Evolutionary conservation across 1,140 invertebrate species (phyloP).

Genomic region (Magallana ariakensis): DNA sequence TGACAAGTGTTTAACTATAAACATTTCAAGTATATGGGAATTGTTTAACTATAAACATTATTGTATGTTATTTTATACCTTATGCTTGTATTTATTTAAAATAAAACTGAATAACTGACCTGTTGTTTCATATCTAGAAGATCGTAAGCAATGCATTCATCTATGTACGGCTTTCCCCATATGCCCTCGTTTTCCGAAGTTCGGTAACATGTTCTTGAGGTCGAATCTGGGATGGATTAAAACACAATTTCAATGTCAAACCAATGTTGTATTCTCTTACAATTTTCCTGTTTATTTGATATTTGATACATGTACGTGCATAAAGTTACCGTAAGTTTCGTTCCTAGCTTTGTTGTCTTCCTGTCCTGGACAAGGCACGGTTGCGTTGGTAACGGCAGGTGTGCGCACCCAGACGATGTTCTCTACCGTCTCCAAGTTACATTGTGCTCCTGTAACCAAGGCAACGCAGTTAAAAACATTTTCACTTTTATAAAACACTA

Average conservation of each 20-base stretch:
- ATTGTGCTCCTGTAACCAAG: conserved; percentile 73
- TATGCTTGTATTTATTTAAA: no score
- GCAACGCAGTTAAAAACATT: no score
- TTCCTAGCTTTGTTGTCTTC: conserved; percentile 49
- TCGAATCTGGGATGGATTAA: conserved; percentile 59
- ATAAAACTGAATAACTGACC: neutral
- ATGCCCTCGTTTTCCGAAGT: conserved; percentile 72
- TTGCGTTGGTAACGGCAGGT: conserved; percentile 70
- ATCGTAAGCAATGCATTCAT: conserved; percentile 74
- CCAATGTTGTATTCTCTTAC: no score
- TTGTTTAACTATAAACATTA: no score
- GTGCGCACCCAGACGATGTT: conserved; percentile 77
- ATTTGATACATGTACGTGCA: no score
- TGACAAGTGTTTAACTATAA: no score
- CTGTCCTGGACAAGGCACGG: conserved; percentile 71
- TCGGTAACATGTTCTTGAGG: conserved; percentile 69
- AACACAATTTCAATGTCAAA: neutral
- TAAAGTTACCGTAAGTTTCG: conserved; percentile 38
- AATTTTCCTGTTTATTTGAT: no score
- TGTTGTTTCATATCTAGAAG: conserved; percentile 69
- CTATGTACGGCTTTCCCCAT: conserved; percentile 75
- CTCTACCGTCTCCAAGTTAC: conserved; percentile 76
- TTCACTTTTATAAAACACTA: no score
- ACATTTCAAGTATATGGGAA: no score
- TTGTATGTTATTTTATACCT: no score